Percentiles rank a stretch among this genome's conserved stretches.
Conservation (phyloP, 2,113 vertebrate species). For the Onychostoma macrolepis region DNA sequence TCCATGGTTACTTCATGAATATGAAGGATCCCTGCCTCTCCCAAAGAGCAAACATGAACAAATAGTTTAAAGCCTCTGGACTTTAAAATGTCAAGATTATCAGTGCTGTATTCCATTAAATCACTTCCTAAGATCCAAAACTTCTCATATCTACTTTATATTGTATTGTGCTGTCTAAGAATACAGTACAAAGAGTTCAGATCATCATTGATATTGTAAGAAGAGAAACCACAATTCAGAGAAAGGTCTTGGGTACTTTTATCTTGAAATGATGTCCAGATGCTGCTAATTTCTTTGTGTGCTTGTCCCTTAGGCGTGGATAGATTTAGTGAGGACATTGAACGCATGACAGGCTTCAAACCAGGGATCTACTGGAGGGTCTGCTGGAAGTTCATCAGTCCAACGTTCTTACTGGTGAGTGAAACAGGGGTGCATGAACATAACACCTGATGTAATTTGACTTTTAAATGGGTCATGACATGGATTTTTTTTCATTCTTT, state of each 20-base stretch:
- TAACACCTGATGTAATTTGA: not conserved
- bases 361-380: conserved; percentile 98
- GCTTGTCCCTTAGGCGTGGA: conserved; percentile 86
- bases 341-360: conserved; percentile 97
- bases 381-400: conserved; percentile 98
- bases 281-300: conserved; percentile 40
- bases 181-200: conserved; percentile 21
- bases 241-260: not conserved
- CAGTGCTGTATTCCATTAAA: not conserved
- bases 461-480: too few relatives aligned
- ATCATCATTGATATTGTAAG: conserved; percentile 31
- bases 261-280: conserved; percentile 35
- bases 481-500: too few relatives aligned
- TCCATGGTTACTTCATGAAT: not conserved
- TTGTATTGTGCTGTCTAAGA: conserved; percentile 5
- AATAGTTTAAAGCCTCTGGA: not conserved
- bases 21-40: not conserved
- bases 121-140: not conserved
- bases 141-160: conserved; percentile 13
- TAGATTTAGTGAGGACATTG: conserved; percentile 96
- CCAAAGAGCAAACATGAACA: not conserved
- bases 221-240: conserved; percentile 23
- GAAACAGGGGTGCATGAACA: not conserved
- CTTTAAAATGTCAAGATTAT: not conserved
- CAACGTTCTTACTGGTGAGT: conserved; percentile 92